Evolutionary conservation across 2,113 vertebrate species (phyloP).

Genomic region (Nycticorax nycticorax): DNA sequence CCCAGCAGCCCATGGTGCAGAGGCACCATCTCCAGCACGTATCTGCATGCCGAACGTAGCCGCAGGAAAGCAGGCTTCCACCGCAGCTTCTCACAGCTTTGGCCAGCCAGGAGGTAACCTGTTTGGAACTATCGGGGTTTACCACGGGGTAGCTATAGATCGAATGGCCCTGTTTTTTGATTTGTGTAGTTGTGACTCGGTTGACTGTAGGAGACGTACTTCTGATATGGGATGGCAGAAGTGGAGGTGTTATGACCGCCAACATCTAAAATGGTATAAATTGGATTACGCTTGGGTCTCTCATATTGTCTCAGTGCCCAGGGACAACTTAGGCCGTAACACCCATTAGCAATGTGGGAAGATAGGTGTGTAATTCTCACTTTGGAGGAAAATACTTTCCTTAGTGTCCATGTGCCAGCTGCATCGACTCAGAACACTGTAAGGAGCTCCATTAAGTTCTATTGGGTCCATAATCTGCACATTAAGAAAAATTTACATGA

Average conservation of each 20-base stretch:
- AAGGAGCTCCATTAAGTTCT: slow-evolving; percentile 70
- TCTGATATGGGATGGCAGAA: neutral
- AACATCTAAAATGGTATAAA: neutral
- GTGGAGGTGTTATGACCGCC: neutral
- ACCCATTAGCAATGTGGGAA: neutral
- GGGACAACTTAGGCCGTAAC: neutral
- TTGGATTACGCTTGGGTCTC: neutral
- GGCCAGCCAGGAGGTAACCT: neutral
- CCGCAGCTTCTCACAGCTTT: neutral
- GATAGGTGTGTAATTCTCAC: neutral
- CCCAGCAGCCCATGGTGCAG: fast-evolving
- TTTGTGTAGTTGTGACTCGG: neutral
- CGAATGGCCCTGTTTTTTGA: neutral
- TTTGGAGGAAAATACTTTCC: neutral
- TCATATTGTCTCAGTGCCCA: neutral
- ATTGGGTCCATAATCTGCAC: slow-evolving; percentile 65
- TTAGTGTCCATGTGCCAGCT: slow-evolving; percentile 51
- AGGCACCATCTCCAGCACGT: fast-evolving
- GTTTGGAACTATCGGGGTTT: neutral
- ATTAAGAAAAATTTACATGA: slow-evolving; percentile 69
- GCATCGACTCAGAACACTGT: slow-evolving; percentile 51
- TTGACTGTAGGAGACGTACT: neutral
- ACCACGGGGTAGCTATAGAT: neutral
- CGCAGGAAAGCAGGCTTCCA: fast-evolving
- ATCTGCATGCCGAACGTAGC: neutral